Evolutionary conservation across 2,797 vertebrate genomes (phyloP).

Genomic region (Pseudochromis fuscus): DNA sequence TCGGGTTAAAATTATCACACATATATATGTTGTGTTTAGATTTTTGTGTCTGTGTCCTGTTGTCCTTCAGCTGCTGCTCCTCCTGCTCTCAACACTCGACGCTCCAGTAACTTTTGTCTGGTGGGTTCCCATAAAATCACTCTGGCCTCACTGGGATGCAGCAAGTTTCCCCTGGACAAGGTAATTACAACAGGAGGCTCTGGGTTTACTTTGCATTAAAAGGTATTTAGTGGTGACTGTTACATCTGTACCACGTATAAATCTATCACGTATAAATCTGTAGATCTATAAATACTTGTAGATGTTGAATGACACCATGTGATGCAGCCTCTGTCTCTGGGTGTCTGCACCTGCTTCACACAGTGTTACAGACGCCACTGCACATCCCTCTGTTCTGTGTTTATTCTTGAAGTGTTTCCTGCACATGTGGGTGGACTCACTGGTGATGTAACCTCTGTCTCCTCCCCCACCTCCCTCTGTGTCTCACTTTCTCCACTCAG

Average conservation of each 20-base stretch:
- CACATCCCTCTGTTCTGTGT: background rate
- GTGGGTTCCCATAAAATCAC: constrained; percentile 88
- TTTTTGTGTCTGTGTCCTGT: too few species aligned
- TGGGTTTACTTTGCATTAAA: too few species aligned
- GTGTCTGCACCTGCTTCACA: too few species aligned
- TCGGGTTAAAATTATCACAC: too few species aligned
- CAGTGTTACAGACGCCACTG: background rate
- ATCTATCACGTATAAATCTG: too few species aligned
- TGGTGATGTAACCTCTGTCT: constrained; percentile 72
- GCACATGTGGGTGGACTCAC: constrained; percentile 64
- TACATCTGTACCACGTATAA: too few species aligned
- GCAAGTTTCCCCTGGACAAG: constrained; percentile 88
- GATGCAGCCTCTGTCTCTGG: too few species aligned
- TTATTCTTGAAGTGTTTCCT: background rate
- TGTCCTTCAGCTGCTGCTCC: constrained; percentile 62
- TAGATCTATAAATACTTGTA: too few species aligned
- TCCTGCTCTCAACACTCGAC: constrained; percentile 65
- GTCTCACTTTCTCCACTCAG: constrained; percentile 77
- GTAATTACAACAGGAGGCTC: too few species aligned
- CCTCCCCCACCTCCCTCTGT: constrained; percentile 38
- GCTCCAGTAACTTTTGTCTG: constrained; percentile 86
- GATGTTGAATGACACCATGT: too few species aligned
- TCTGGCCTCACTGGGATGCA: constrained; percentile 84
- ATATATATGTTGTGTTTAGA: too few species aligned
- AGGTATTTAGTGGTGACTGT: too few species aligned